Evolutionary conservation across 1,140 invertebrate genomes (phyloP).

Genomic region (Atta texana): DNA sequence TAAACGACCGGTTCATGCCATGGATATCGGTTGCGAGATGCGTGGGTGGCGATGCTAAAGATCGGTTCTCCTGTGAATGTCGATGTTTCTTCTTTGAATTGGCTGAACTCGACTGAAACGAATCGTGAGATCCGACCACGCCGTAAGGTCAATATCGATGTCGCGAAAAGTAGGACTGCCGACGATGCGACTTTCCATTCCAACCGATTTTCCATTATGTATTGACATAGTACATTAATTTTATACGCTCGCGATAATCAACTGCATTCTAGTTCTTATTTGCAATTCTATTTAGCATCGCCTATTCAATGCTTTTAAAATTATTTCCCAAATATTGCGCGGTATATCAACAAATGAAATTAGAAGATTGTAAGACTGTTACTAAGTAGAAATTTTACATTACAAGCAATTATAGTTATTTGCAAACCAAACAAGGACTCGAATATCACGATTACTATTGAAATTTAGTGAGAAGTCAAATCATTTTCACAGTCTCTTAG

Average conservation of each 20-base stretch:
- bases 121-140: conserved; percentile 28
- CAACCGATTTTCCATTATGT: conserved; percentile 66
- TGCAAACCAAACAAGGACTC: not conserved
- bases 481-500: not conserved
- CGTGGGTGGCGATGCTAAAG: not conserved
- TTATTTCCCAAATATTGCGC: not conserved
- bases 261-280: not conserved
- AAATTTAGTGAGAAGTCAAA: not conserved
- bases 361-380: not conserved
- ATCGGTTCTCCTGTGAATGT: not conserved
- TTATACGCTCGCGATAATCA: not conserved
- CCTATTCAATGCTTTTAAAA: not conserved
- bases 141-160: conserved; percentile 44
- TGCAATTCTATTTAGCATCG: not conserved
- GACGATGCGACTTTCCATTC: conserved; percentile 70
- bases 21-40: not conserved
- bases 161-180: conserved; percentile 68
- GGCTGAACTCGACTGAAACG: conserved; percentile 19
- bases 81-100: not conserved
- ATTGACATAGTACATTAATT: conserved; percentile 48
- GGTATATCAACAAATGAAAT: not conserved
- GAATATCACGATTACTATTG: not conserved
- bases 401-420: not conserved
- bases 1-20: not conserved
- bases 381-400: not conserved